Evolutionary conservation across 2,797 vertebrate genomes (phyloP).

Genomic region (Malacoctenus gilli): DNA sequence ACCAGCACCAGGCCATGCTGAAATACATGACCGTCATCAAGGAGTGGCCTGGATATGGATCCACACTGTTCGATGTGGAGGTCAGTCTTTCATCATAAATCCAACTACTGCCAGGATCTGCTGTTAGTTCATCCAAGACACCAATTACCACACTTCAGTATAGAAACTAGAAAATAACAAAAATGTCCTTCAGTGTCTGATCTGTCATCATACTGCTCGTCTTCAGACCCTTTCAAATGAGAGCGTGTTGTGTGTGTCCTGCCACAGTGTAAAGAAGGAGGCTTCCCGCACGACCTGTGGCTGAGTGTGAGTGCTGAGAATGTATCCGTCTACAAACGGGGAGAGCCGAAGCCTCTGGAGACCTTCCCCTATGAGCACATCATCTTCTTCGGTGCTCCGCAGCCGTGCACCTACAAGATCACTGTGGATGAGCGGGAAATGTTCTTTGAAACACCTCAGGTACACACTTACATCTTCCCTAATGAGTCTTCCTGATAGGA

Average conservation of each 20-base stretch:
- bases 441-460: conserved; percentile 94
- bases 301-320: conserved; percentile 92
- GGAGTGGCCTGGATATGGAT: conserved; percentile 93
- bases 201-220: no score
- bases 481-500: no score
- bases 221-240: no score
- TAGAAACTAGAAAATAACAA: no score
- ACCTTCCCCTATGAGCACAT: conserved; percentile 95
- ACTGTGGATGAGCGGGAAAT: conserved; percentile 94
- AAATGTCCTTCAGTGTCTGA: no score
- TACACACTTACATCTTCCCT: conserved; percentile 45
- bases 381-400: conserved; percentile 91
- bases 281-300: conserved; percentile 94
- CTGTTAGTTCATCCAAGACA: no score
- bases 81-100: conserved; percentile 60
- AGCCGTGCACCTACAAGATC: conserved; percentile 92
- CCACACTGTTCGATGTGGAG: conserved; percentile 93
- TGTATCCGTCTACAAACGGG: conserved; percentile 91
- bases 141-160: no score
- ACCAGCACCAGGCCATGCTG: conserved; percentile 93
- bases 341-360: conserved; percentile 90
- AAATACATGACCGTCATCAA: conserved; percentile 92
- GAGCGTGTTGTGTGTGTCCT: no score
- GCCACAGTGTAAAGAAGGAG: conserved; percentile 92
- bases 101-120: neutral